Base-by-base conservation (phyloP, 2,888 invertebrate genomes). In the Lypha dubia region DNA sequence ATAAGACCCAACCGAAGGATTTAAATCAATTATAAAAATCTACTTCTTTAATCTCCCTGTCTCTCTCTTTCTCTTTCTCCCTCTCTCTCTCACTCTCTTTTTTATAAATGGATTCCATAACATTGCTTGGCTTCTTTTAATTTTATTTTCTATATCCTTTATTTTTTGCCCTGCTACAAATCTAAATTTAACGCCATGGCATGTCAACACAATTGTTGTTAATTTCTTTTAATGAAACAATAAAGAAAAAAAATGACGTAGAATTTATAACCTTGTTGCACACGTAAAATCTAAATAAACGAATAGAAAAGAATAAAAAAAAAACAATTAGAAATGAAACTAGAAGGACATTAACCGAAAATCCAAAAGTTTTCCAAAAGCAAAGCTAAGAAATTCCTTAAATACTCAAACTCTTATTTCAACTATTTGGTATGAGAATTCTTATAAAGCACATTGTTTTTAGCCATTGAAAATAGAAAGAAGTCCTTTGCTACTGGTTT, bases 191-290 rank as follows among this genome's bases (percentile, higher is more conserved):
- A 83, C 79, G 76, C 83, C 84, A 83, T 82, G 62, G 81, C 85
- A 87, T 87, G 86, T 87, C 87, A 86, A 87, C 85, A 87, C 86
- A 87, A 87, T 86, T 86, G 85, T 80, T 83, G 86, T 87, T 86
- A 85, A 86, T 85, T 85, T 85, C 84, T 83, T 83, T 62, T 62
- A 76, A 77, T 62, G 38, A 67, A 80, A 85, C 67, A 60, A 53
- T 41, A 65, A 73, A 67, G 44, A 65, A 58, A 46, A 76, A 35
- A 67, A 35, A 53, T 15, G 68, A 75, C 35, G 60, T 44, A 38
- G 63, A 77, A 84, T 86, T 86, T 86, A 86, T 84, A 81, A 86
- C 86, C 84, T 79, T 86, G 86, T 86, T 86, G 86, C 86, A 84
- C 84, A 83, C 86, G 85, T 86, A 84, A 87, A 79, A 86, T 83